phyloP scores from a whole-genome alignment of 2,113 vertebrate genomes.

The Lichenostomus cassidix region DNA sequence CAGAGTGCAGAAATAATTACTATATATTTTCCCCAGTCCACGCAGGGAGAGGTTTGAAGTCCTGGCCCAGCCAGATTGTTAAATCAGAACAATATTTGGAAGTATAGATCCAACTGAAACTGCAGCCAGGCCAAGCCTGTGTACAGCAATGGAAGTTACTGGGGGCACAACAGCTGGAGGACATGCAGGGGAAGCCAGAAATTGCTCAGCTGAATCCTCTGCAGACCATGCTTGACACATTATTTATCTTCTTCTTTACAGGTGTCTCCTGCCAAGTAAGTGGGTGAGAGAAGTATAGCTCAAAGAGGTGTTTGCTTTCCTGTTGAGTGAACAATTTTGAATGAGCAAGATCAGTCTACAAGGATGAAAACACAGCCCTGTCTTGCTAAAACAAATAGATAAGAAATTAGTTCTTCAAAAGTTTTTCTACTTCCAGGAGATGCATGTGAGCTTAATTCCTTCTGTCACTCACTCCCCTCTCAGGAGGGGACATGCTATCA shows the following conservation, averaged over 20 bases:
- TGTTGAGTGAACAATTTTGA: conserved; percentile 63
- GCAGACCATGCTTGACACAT: conserved; percentile 67
- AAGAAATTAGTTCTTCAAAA: conserved; percentile 57
- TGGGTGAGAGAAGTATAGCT: conserved; percentile 38
- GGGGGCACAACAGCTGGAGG: conserved; percentile 65
- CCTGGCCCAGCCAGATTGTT: not conserved
- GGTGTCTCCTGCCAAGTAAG: conserved; percentile 61
- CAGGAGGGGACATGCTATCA: not conserved
- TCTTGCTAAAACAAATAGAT: conserved; percentile 39
- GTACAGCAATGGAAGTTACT: conserved; percentile 37
- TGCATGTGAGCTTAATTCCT: conserved; percentile 33
- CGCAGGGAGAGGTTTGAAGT: not conserved
- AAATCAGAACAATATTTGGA: conserved; percentile 46
- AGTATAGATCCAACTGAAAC: conserved; percentile 36
- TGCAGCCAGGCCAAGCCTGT: not conserved
- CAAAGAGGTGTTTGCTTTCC: conserved; percentile 60
- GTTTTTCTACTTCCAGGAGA: conserved; percentile 34
- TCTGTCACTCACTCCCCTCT: not conserved
- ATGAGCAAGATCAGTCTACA: conserved; percentile 55
- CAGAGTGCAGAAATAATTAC: not conserved
- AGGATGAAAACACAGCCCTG: conserved; percentile 31
- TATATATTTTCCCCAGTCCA: not conserved
- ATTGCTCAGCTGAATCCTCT: conserved; percentile 60
- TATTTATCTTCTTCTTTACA: conserved; percentile 72
- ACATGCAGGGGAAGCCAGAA: conserved; percentile 57